Percentiles rank a stretch among this genome's conserved stretches.
phyloP scores from a whole-genome alignment of 2,797 vertebrate species.

The Microtus obscurus region DNA sequence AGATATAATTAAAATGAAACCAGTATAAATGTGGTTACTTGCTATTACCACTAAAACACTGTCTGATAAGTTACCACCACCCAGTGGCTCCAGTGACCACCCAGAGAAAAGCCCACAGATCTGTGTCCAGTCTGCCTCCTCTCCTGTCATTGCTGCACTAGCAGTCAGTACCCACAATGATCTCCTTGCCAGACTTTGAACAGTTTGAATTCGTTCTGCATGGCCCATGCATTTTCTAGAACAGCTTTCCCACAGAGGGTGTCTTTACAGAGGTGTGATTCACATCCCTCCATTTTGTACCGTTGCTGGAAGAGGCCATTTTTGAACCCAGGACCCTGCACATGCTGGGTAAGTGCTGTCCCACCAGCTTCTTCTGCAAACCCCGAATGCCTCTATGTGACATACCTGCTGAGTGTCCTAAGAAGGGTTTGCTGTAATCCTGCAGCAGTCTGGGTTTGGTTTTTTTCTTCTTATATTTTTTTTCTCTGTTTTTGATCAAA shows the following conservation, averaged over 20 bases:
- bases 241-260: background rate
- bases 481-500: constrained; percentile 32
- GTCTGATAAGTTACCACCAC: constrained; percentile 10
- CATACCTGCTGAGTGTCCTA: background rate
- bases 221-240: background rate
- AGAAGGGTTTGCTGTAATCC: background rate
- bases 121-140: background rate
- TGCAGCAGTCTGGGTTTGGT: background rate
- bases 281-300: background rate
- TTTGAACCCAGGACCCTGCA: background rate
- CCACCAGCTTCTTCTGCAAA: background rate
- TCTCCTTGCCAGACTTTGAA: background rate
- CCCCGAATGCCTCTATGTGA: background rate
- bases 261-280: background rate
- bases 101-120: background rate
- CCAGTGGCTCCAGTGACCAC: background rate
- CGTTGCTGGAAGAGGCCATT: too few relatives aligned
- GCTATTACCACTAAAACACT: background rate
- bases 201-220: background rate
- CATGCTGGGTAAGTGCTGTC: background rate
- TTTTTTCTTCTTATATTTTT: background rate
- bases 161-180: background rate
- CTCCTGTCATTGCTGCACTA: background rate
- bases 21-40: background rate
- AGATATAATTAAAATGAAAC: constrained; percentile 22